Conservation (phyloP, 2,797 vertebrate species). For the Tiaroga cobitis region DNA sequence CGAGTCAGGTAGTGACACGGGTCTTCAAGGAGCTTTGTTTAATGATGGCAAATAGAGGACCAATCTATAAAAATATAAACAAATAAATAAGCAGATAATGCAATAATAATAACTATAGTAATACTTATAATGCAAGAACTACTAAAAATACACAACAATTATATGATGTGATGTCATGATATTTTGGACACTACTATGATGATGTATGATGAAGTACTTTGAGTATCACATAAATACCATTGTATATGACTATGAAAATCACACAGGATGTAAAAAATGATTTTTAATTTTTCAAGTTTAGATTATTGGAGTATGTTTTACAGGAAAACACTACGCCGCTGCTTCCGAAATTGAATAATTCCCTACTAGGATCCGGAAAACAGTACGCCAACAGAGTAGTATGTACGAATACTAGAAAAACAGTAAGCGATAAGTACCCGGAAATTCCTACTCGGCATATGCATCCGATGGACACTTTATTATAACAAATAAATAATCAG, state of each 20-base stretch:
- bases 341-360: not conserved
- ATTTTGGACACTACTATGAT: not conserved
- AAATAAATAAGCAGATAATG: not conserved
- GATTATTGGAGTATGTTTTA: too few species aligned
- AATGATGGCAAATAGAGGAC: not conserved
- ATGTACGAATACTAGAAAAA: not conserved
- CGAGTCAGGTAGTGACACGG: not conserved
- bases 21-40: constrained; percentile 41
- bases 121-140: not conserved
- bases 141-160: not conserved
- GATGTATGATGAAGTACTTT: not conserved
- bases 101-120: not conserved
- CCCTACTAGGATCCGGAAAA: not conserved
- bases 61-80: not conserved
- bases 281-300: too few species aligned
- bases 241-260: not conserved
- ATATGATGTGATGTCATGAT: not conserved
- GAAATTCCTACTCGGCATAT: too few species aligned
- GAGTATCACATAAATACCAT: not conserved
- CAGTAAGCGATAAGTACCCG: not conserved
- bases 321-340: not conserved
- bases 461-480: not conserved
- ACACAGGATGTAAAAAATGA: not conserved
- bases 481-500: too few species aligned
- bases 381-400: not conserved